Base-by-base conservation (phyloP, 2,888 invertebrate species). In the Mythimna lalbum region DNA sequence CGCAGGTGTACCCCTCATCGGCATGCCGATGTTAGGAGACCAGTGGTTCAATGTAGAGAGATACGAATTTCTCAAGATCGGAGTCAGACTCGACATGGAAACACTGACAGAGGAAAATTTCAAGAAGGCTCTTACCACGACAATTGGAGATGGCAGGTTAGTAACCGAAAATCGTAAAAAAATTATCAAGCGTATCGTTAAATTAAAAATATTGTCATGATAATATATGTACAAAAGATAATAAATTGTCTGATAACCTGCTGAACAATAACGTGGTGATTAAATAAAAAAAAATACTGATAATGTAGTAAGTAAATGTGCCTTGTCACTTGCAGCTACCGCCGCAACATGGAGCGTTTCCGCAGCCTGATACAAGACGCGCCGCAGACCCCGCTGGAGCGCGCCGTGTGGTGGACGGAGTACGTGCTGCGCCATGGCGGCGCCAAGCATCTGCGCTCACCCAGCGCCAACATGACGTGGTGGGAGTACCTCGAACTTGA, bases 341-440 rank as follows among this genome's bases (percentile, higher is more conserved):
- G 79, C 2, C 62, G 49, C 2, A 83, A 84, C 31, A 69, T 83
- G 1, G 21, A 27, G 56, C 19, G 19, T 68, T 10, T 23, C 21
- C 67, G 80, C 6, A 59, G 59, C 3, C 0, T 77, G 4, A 73
- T 83, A 53, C 50, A 36, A 0, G 85, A 85, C 43, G 68, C 79
- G 52, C 81, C 81, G 2, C 77, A 83, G 78, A n/a, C 53, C 5
- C 82, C 90, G 0, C 39, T 90, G 57, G 89, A 91, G 19, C 91
- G 92, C 17, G 93, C 94, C 0, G 83, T 95, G 17, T 95, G 94
- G 94, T 96, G 69, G 69, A 70, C 76, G n/a, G 43, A 68, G 81
- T 91, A 96, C 78, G 90, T 95, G 4, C 76, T 95, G 17, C 86
- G 94, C 3, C 92, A 94, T 76, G 88, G 90, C 43, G 94, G 94